phyloP scores from a whole-genome alignment of 2,888 invertebrate species.

The Scaptomyza polygonia region DNA sequence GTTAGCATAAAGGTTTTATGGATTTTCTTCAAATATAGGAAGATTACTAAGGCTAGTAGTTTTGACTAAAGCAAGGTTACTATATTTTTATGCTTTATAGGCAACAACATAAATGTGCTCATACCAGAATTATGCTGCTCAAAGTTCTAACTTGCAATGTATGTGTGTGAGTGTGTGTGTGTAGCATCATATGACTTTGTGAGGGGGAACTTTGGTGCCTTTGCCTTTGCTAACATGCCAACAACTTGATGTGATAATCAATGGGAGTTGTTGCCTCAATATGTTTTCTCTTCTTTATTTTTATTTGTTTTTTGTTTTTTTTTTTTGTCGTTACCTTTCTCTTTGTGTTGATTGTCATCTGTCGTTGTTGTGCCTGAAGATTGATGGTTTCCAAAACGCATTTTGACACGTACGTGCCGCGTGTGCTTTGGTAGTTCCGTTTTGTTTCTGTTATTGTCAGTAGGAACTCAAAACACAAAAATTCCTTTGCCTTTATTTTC shows the following conservation, averaged over 20 bases:
- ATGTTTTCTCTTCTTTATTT: background rate
- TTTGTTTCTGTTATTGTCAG: conserved; percentile 43
- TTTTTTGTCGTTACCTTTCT: background rate
- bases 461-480: background rate
- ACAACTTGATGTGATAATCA: conserved; percentile 64
- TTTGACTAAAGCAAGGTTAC: conserved; percentile 4
- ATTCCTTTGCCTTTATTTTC: background rate
- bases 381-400: conserved; percentile 65
- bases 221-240: conserved; percentile 35
- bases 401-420: conserved; percentile 56
- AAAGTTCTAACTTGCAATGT: conserved; percentile 5
- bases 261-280: conserved; percentile 45
- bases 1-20: background rate
- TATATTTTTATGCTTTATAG: conserved; percentile 32
- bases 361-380: conserved; percentile 56
- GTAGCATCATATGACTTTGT: conserved; percentile 27
- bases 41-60: conserved; percentile 6
- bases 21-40: background rate
- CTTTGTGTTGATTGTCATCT: conserved; percentile 51
- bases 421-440: conserved; percentile 14
- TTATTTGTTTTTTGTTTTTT: background rate
- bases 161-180: conserved; percentile 1
- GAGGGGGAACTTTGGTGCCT: conserved; percentile 15
- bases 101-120: conserved; percentile 36
- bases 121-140: conserved; percentile 28